Evolutionary conservation across 2,888 invertebrate genomes (phyloP), one percentile per base, ranked within the genome.

Genomic region (Tachina lurida): DNA sequence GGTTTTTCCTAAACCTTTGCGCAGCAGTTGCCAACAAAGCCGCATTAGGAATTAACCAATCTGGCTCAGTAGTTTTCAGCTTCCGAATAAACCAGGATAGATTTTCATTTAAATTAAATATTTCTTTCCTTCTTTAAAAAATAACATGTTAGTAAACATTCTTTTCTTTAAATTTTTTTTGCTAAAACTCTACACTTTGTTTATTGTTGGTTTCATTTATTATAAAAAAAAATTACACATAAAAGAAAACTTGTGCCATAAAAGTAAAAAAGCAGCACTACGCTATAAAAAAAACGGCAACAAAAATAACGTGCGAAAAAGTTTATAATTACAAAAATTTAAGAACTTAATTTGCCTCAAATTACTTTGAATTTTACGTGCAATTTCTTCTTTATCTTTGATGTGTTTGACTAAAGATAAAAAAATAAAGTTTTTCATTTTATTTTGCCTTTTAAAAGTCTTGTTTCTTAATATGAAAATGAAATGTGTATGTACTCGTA

Each of bases 251-350:
- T 77, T 76, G 52, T 75, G 49, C 41, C 15, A 56, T 65, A 71
- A 77, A 74, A 78, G 19, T 22, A 71, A 39, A 62, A 71, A 41
- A 73, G 52, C 17, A 63, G 15, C n/a, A 45, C 10, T 68, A 49
- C 15, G 15, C 47, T 17, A 22, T 49, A 71, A 43, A 54, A n/a
- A 54, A 39, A 75, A 56, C 71, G 82, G 13, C 47, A 79, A 62
- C 56, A 58, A 19, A 60, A 70, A 17, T 8, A 54, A 65, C 39
- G 80, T 82, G 81, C 45, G 76, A 81, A 85, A 86, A 88, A 87
- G 87, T 88, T 88, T 88, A 84, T 87, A 88, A 88, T 88, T 88
- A 87, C 87, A 88, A 88, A 85, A 85, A 87, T 87, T 88, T 87
- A 84, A 88, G 87, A 87, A 88, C 88, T 88, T 88, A 88, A 88